Percentiles rank a stretch among this genome's conserved stretches.
phyloP scores from a whole-genome alignment of 2,113 vertebrate genomes.

The Lates calcarifer region DNA sequence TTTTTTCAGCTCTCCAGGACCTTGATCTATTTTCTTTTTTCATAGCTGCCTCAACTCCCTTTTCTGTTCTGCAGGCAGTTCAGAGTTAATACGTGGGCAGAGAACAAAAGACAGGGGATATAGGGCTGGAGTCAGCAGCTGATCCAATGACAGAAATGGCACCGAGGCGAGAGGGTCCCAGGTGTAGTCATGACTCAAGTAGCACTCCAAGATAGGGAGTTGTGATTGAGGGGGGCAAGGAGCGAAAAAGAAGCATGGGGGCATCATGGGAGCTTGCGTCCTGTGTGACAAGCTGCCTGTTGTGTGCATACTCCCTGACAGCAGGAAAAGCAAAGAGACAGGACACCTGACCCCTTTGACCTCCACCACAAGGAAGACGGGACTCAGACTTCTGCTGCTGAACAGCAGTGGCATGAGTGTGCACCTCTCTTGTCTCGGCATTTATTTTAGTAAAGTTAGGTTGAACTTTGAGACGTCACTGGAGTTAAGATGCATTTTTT shows the following conservation, averaged over 20 bases:
- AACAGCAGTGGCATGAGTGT: slow-evolving; percentile 39
- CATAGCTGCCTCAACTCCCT: slow-evolving; percentile 33
- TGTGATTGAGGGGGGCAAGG: slow-evolving; percentile 59
- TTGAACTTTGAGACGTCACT: background rate
- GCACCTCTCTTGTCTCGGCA: slow-evolving; percentile 25
- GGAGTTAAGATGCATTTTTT: background rate
- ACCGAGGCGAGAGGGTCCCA: slow-evolving; percentile 70
- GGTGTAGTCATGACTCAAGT: slow-evolving; percentile 77
- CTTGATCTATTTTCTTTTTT: slow-evolving; percentile 71
- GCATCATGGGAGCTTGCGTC: slow-evolving; percentile 53
- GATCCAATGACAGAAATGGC: slow-evolving; percentile 75
- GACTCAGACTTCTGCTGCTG: slow-evolving; percentile 46
- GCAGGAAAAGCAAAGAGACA: slow-evolving; percentile 64
- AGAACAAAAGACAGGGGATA: slow-evolving; percentile 61
- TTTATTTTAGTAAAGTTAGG: slow-evolving; percentile 39
- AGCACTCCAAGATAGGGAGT: slow-evolving; percentile 53
- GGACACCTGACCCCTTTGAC: slow-evolving; percentile 55
- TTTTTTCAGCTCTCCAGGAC: slow-evolving; percentile 61
- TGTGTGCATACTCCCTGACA: slow-evolving; percentile 62
- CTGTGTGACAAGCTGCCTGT: slow-evolving; percentile 67
- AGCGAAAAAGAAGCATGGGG: slow-evolving; percentile 29
- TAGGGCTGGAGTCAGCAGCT: slow-evolving; percentile 63
- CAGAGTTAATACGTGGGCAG: slow-evolving; percentile 68
- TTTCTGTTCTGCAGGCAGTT: slow-evolving; percentile 65
- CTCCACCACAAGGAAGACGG: slow-evolving; percentile 55